Evolutionary conservation across 1,140 invertebrate genomes (phyloP).

Genomic region (Gryllus bimaculatus): DNA sequence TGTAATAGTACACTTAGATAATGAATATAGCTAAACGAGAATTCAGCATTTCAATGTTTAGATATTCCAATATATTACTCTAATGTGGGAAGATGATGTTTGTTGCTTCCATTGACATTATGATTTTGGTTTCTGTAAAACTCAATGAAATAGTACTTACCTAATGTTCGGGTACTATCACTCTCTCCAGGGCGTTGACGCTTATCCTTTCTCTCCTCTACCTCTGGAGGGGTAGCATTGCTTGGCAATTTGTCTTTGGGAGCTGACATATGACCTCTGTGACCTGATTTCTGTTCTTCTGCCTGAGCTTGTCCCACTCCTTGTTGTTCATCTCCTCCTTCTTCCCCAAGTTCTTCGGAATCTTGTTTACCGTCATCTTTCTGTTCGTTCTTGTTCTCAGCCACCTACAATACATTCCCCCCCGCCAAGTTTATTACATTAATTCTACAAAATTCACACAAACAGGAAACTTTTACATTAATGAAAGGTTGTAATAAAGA

Average conservation of each 20-base stretch:
- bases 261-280: conserved; percentile 42
- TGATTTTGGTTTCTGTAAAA: too few relatives aligned
- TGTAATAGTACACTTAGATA: too few relatives aligned
- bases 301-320: conserved; percentile 50
- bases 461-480: too few relatives aligned
- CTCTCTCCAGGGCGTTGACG: conserved; percentile 46
- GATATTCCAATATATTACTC: too few relatives aligned
- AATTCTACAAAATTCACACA: too few relatives aligned
- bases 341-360: background rate
- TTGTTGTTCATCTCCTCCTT: conserved; percentile 38
- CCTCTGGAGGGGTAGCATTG: conserved; percentile 29
- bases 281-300: conserved; percentile 46
- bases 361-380: background rate
- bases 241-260: conserved; percentile 30
- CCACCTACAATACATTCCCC: background rate
- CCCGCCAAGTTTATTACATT: too few relatives aligned
- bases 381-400: background rate
- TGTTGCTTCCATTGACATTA: too few relatives aligned
- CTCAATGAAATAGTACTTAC: conserved; percentile 28
- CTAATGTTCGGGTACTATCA: conserved; percentile 51
- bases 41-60: too few relatives aligned
- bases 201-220: conserved; percentile 29
- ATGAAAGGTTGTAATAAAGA: background rate
- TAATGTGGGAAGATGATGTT: too few relatives aligned
- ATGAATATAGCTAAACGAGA: too few relatives aligned